Percentiles rank a stretch among this genome's conserved stretches.
Evolutionary conservation across 1,140 invertebrate species (phyloP).

Genomic region (Tyrophagus putrescentiae): DNA sequence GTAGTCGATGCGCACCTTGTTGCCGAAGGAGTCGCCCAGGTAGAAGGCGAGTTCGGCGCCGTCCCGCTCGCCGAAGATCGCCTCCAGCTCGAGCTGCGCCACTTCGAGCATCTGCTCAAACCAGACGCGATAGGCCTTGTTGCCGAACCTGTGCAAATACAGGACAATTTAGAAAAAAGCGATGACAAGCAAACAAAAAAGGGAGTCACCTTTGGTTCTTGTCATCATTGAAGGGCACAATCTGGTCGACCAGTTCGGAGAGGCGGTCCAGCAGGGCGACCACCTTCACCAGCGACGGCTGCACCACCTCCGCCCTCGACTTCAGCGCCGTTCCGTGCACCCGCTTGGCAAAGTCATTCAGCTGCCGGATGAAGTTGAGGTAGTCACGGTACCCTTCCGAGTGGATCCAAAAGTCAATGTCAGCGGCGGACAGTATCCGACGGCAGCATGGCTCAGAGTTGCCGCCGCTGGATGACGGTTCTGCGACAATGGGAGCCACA

Average conservation of each 20-base stretch:
- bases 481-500: too few species aligned
- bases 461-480: too few species aligned
- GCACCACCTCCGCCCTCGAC: not conserved
- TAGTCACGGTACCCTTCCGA: conserved; percentile 22
- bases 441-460: too few species aligned
- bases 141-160: conserved; percentile 90
- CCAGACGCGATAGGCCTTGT: conserved; percentile 79
- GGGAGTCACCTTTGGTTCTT: conserved; percentile 23
- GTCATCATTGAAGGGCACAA: conserved; percentile 23
- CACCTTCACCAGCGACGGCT: not conserved
- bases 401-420: conserved; percentile 22
- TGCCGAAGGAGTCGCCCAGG: conserved; percentile 83
- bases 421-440: conserved; percentile 13
- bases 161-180: not conserved
- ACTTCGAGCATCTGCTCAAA: conserved; percentile 56
- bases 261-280: conserved; percentile 8
- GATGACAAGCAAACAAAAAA: too few species aligned
- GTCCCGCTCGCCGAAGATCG: conserved; percentile 50
- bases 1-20: conserved; percentile 93
- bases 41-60: conserved; percentile 67
- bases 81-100: conserved; percentile 43
- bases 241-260: conserved; percentile 8
- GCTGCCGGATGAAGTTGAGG: conserved; percentile 20
- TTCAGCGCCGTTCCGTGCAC: conserved; percentile 1
- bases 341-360: conserved; percentile 24